phyloP scores from a whole-genome alignment of 2,113 vertebrate genomes.

The Labeo catla region DNA sequence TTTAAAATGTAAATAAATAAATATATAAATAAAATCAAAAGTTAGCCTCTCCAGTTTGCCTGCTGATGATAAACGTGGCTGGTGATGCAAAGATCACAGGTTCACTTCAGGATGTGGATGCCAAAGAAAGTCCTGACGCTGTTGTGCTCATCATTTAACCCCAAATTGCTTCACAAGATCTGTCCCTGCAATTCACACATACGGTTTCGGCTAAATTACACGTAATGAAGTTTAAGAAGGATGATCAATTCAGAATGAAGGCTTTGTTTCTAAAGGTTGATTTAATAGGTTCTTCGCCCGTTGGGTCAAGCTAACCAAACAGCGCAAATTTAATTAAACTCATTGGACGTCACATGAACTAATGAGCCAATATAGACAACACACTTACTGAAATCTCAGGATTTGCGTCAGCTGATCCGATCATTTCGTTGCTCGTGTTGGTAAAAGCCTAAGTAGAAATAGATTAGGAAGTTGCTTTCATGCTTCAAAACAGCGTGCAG shows the following conservation, averaged over 20 bases:
- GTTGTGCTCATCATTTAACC: neutral
- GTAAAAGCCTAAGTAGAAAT: neutral
- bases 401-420: neutral
- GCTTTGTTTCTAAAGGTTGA: slow-evolving; percentile 14
- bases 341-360: neutral
- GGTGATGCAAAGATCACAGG: neutral
- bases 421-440: neutral
- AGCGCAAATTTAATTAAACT: neutral
- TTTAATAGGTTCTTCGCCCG: neutral
- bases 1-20: neutral
- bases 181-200: neutral
- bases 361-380: neutral
- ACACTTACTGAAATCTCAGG: neutral
- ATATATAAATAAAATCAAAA: too few species aligned
- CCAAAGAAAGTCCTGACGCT: neutral
- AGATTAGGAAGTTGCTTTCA: slow-evolving; percentile 5
- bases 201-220: neutral
- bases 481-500: slow-evolving; percentile 16
- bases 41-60: neutral
- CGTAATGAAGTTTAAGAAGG: neutral
- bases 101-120: neutral
- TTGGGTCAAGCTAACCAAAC: neutral
- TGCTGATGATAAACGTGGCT: neutral
- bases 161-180: neutral
- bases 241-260: neutral